Evolutionary conservation across 2,113 vertebrate species (phyloP).

Genomic region (Passer montanus): DNA sequence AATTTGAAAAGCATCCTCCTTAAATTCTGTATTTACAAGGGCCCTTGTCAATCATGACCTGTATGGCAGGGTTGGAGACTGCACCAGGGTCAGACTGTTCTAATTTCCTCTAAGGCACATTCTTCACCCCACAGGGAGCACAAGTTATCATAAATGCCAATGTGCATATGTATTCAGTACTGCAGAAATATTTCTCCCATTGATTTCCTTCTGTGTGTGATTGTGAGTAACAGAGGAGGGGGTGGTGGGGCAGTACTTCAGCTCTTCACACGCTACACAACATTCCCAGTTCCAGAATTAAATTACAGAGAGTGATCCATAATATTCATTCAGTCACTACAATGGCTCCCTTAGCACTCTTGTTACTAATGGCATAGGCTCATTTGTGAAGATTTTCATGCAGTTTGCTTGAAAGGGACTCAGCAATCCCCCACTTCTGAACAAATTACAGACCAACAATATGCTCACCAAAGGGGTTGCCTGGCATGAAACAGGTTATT

Average conservation of each 20-base stretch:
- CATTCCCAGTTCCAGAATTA: conserved; percentile 46
- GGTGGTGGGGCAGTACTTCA: not conserved
- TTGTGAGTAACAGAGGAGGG: not conserved
- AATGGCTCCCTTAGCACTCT: conserved; percentile 59
- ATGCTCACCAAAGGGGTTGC: conserved; percentile 29
- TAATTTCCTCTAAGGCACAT: conserved; percentile 18
- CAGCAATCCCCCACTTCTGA: conserved; percentile 56
- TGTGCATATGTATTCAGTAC: not conserved
- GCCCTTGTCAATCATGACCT: conserved; percentile 16
- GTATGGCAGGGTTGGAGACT: not conserved
- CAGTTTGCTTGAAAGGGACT: conserved; percentile 60
- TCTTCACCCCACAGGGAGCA: not conserved
- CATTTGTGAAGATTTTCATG: conserved; percentile 65
- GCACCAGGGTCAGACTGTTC: conserved; percentile 5
- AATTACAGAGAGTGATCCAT: conserved; percentile 66
- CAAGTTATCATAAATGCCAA: conserved; percentile 28
- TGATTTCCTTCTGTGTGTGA: not conserved
- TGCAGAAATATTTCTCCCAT: not conserved
- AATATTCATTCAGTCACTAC: conserved; percentile 62
- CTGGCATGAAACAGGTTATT: conserved; percentile 49
- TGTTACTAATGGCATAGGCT: conserved; percentile 62
- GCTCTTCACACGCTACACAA: conserved; percentile 5
- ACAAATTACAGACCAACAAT: conserved; percentile 68
- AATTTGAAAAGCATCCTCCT: conserved; percentile 22
- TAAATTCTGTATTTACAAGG: conserved; percentile 22